A percentile compares a stretch with the other conserved stretches of the same genome.
Conservation (phyloP, 2,797 vertebrate genomes). For the Cirrhinus molitorella region DNA sequence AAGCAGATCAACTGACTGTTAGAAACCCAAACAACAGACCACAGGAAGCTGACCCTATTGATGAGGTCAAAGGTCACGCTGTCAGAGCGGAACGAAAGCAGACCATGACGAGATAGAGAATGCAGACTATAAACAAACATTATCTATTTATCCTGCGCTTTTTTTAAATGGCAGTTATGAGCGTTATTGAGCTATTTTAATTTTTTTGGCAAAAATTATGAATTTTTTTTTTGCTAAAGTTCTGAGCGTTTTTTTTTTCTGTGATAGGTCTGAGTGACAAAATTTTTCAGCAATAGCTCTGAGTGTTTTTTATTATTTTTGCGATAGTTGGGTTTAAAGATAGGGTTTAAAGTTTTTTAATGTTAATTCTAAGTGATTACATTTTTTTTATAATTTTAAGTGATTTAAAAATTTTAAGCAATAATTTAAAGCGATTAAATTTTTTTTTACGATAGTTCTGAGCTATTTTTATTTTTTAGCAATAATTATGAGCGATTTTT, state of each 20-base stretch:
- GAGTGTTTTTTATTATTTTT: neutral
- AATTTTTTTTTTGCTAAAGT: too few relatives aligned
- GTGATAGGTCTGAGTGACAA: too few relatives aligned
- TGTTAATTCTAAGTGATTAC: too few relatives aligned
- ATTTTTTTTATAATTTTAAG: too few relatives aligned
- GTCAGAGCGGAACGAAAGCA: neutral
- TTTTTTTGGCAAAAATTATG: too few relatives aligned
- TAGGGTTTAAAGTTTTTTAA: too few relatives aligned
- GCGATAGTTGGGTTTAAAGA: too few relatives aligned
- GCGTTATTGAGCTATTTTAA: too few relatives aligned
- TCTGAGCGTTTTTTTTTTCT: neutral
- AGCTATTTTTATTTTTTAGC: neutral
- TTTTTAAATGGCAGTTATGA: neutral
- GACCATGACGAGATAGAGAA: neutral
- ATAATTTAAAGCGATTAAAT: too few relatives aligned
- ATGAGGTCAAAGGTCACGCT: conserved; percentile 49
- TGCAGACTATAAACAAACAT: neutral
- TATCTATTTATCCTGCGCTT: neutral
- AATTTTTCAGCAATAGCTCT: neutral
- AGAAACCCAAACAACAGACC: neutral
- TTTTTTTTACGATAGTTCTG: neutral
- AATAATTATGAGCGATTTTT: neutral
- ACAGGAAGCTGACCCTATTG: conserved; percentile 27
- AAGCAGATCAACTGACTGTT: neutral
- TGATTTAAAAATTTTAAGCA: too few relatives aligned